phyloP scores from a whole-genome alignment of 2,113 vertebrate genomes.

The Python bivittatus region DNA sequence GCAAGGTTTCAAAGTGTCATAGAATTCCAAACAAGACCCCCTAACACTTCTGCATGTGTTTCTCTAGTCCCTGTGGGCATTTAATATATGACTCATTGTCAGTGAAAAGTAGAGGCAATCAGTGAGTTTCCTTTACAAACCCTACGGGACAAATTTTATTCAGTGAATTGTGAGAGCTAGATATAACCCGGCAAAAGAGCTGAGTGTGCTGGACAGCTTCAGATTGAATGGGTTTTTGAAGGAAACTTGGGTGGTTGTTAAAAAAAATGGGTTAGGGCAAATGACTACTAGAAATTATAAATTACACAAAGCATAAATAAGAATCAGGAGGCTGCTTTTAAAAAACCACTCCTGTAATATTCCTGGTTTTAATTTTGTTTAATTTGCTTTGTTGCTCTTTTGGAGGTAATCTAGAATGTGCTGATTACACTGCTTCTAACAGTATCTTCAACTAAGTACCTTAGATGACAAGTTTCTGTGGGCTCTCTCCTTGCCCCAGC shows the following conservation, averaged over 20 bases:
- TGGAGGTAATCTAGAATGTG: not conserved
- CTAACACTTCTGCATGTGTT: not conserved
- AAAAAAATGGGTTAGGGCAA: not conserved
- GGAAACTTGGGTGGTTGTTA: not conserved
- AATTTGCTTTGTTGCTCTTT: not conserved
- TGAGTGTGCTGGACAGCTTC: slow-evolving; percentile 6
- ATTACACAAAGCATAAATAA: not conserved
- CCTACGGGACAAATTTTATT: slow-evolving; percentile 11
- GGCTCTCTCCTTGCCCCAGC: not conserved
- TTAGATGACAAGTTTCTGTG: not conserved
- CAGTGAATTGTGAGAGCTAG: not conserved
- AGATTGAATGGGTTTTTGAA: not conserved
- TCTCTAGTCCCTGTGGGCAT: not conserved
- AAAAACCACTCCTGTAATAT: not conserved
- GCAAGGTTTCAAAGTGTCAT: not conserved
- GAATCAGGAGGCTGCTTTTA: not conserved
- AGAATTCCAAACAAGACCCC: not conserved
- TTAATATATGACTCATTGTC: slow-evolving; percentile 26
- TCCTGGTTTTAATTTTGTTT: not conserved
- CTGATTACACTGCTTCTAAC: not conserved
- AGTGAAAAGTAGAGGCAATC: slow-evolving; percentile 26
- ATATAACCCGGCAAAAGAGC: not conserved
- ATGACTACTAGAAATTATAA: not conserved
- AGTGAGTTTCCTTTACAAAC: slow-evolving; percentile 20
- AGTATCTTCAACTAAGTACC: not conserved